Conservation (phyloP, 2,113 vertebrate species). For the Saccopteryx bilineata region DNA sequence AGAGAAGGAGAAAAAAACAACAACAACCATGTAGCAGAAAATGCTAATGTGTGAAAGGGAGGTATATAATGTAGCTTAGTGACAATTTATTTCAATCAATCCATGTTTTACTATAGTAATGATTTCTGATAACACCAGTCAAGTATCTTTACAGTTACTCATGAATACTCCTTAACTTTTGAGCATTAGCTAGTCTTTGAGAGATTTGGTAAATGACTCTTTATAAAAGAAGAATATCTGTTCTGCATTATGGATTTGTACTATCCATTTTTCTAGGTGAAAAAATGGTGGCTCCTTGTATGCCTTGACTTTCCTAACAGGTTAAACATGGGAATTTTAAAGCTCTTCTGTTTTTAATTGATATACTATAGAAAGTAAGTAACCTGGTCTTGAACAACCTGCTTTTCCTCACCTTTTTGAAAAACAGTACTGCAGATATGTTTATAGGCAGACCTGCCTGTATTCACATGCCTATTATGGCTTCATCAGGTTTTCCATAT, state of each 20-base stretch:
- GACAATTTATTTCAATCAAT: conserved; percentile 53
- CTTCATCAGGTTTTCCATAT: conserved; percentile 51
- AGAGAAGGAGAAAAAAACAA: neutral
- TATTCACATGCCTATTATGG: conserved; percentile 54
- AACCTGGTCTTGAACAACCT: conserved; percentile 36
- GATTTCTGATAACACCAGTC: conserved; percentile 41
- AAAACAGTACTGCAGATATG: neutral
- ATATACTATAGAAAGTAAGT: neutral
- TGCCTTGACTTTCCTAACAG: conserved; percentile 21
- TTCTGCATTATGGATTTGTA: neutral
- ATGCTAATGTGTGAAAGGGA: neutral
- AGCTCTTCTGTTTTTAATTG: conserved; percentile 2
- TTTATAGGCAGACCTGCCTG: conserved; percentile 24
- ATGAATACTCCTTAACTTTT: conserved; percentile 27
- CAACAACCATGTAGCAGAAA: neutral
- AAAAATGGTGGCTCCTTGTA: neutral
- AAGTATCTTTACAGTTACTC: conserved; percentile 45
- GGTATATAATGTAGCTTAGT: neutral
- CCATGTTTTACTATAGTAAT: conserved; percentile 61
- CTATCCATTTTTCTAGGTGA: neutral
- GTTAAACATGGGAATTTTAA: conserved; percentile 44
- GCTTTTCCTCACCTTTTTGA: conserved; percentile 37
- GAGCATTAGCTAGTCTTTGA: conserved; percentile 49
- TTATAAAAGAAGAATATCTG: neutral
- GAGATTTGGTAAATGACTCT: conserved; percentile 51